Evolutionary conservation across 2,888 invertebrate genomes (phyloP).

Genomic region (Nomada fabriciana): DNA sequence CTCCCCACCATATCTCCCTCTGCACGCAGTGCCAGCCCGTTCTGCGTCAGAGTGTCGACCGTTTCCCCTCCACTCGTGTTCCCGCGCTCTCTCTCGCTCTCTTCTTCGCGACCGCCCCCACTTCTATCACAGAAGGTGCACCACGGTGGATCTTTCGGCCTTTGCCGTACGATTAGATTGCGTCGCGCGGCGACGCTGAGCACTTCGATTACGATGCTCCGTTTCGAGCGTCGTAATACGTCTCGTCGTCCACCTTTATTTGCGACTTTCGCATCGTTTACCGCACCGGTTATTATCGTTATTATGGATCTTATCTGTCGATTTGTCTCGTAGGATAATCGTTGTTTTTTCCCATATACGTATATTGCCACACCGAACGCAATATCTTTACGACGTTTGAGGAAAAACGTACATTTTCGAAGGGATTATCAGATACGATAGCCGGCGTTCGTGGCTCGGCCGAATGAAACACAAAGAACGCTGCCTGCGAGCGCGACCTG

Average conservation of each 20-base stretch:
- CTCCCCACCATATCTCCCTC: constrained; percentile 36
- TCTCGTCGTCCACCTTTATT: neutral
- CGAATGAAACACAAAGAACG: constrained; percentile 37
- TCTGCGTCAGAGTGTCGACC: constrained; percentile 63
- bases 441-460: neutral
- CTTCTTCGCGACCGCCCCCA: constrained; percentile 40
- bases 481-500: constrained; percentile 30
- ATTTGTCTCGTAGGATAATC: too few relatives aligned
- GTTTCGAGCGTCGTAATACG: neutral
- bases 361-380: too few relatives aligned
- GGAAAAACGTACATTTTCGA: neutral
- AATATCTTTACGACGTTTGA: neutral
- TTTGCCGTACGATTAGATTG: constrained; percentile 74
- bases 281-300: too few relatives aligned
- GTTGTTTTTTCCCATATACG: too few relatives aligned
- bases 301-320: too few relatives aligned
- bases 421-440: neutral
- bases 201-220: constrained; percentile 48
- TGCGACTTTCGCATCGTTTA: neutral
- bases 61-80: constrained; percentile 27
- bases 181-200: constrained; percentile 71
- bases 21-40: constrained; percentile 41
- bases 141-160: constrained; percentile 50
- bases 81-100: constrained; percentile 19
- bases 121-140: constrained; percentile 42